Percentiles rank a stretch among this genome's conserved stretches.
Conservation (phyloP, 2,113 vertebrate genomes). For the Chitala chitala region DNA sequence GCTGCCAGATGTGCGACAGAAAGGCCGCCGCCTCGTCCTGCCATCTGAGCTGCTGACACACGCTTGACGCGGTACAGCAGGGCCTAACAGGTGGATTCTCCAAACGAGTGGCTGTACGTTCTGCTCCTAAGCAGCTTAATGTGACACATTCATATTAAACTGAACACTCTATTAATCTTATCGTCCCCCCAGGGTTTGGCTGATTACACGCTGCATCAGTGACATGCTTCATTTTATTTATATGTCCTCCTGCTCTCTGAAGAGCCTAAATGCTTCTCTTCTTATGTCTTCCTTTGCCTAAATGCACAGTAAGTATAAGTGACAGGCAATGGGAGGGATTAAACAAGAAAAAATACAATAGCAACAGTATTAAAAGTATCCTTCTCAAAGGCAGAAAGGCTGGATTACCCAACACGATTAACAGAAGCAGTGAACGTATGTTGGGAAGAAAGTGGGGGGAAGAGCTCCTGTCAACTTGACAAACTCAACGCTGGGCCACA, state of each 20-base stretch:
- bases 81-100: neutral
- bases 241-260: slow-evolving; percentile 7
- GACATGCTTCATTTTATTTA: slow-evolving; percentile 28
- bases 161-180: slow-evolving; percentile 25
- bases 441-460: too few relatives aligned
- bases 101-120: neutral
- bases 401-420: neutral
- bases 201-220: slow-evolving; percentile 16
- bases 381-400: neutral
- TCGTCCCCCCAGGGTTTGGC: slow-evolving; percentile 20
- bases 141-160: slow-evolving; percentile 16
- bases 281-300: neutral
- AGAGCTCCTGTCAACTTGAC: neutral
- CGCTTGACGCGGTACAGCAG: too few relatives aligned
- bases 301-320: slow-evolving; percentile 8
- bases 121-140: slow-evolving; percentile 33
- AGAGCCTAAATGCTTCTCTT: neutral
- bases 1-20: too few relatives aligned
- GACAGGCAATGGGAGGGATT: slow-evolving; percentile 6
- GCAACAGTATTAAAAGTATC: neutral
- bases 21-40: too few relatives aligned
- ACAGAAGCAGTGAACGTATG: too few relatives aligned
- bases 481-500: neutral
- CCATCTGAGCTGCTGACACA: too few relatives aligned
- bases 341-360: slow-evolving; percentile 1